Base-by-base conservation (phyloP, 2,797 vertebrate genomes). In the Scarus forsteni region DNA sequence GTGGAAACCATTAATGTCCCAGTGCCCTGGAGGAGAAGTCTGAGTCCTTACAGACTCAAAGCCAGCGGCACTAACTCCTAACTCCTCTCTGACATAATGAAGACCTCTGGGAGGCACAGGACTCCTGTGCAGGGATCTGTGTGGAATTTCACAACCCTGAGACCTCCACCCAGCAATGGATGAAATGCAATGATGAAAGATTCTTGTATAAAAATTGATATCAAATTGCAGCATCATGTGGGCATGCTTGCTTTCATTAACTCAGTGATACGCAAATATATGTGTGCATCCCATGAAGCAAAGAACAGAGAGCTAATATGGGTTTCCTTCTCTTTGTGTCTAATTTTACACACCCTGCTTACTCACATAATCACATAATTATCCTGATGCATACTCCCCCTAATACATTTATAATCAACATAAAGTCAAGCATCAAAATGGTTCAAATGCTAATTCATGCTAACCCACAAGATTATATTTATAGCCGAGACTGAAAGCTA, bases 31-130 rank as follows among this genome's bases (percentile, higher is more conserved):
- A 80, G 66, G 58, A 71, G 67, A 70, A 57, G 50, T 55, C 36
- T 0, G 18, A 60, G 66, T 66, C 57, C 48, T 74, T 70, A 57
- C 76, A 78, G 67, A 71, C 39, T 64, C 65, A 84, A 79, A 74
- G 55, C 73, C 61, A 69, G 64, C 60, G 76, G 61, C 61, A 63
- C 67, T 56, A 51, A 77, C 50, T 78, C 49, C 67, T 56, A 51
- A 77, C 50, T 78, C 49, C 38, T 81, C 62, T 51, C 27, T 51
- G 50, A 63, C 59, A 71, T 90, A 89, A 89, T 81, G 80, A 89
- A 85, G 69, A 79, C 84, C 81, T 69, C 27, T 79, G 87, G 83
- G 80, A 85, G 42, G 52, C 70, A 70, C n/a, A 14, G 46, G 49
- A 66, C 34, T 56, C 51, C 8, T 16, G 50, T 45, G 60, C 40